Evolutionary conservation across 2,797 vertebrate species (phyloP).

Genomic region (Clamator glandarius): DNA sequence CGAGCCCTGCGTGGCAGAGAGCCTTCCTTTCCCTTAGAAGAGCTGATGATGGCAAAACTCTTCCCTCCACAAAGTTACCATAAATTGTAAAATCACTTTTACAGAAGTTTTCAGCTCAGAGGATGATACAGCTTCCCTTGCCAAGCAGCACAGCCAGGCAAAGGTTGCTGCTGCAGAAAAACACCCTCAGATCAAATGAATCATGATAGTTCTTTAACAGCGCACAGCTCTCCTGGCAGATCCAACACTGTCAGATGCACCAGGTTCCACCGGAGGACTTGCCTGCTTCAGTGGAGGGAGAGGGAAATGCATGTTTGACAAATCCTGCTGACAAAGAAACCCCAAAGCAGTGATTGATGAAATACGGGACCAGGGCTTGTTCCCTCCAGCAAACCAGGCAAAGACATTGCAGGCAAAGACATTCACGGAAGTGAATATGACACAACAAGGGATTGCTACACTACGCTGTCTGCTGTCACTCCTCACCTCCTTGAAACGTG

Average conservation of each 20-base stretch:
- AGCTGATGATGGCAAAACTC: neutral
- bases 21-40: neutral
- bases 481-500: conserved; percentile 27
- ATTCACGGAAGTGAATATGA: neutral
- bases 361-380: neutral
- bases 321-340: neutral
- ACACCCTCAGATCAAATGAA: neutral
- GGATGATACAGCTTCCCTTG: neutral
- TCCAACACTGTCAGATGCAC: neutral
- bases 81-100: neutral
- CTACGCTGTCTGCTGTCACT: neutral
- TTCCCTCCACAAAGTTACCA: neutral
- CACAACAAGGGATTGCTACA: neutral
- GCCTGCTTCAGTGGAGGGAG: neutral
- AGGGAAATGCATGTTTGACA: neutral
- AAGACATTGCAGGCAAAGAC: neutral
- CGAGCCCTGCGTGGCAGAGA: neutral
- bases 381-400: neutral
- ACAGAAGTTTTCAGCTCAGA: neutral
- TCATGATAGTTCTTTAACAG: neutral
- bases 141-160: neutral
- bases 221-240: neutral
- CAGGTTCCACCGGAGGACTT: neutral
- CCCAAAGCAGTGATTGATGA: neutral
- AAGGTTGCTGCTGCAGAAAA: conserved; percentile 16